Evolutionary conservation across 2,797 vertebrate genomes (phyloP), one percentile per base, ranked within the genome.

Genomic region (Ctenopoma kingsleyae): DNA sequence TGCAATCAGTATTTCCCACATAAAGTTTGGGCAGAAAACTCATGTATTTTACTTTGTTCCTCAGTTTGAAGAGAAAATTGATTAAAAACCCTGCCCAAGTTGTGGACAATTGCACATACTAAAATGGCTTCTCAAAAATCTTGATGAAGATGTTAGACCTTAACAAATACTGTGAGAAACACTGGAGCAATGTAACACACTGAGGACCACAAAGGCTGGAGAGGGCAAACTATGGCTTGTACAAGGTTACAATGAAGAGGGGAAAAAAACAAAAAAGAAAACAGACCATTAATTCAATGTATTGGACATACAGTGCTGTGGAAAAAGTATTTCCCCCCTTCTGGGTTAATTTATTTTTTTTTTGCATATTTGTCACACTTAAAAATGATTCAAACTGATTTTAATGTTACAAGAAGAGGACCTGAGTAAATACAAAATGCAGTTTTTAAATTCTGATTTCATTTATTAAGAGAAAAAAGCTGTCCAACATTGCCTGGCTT

Each of bases 191-290:
- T 52, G 55, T 75, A 23, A 60, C 12, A 50, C 47, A 43, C 0
- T 17, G 35, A 81, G 61, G 71, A 52, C 57, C 64, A 81, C 57
- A 72, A 73, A 76, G 68, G 73, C 43, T 55, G 30, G 16, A 72
- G 35, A 36, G 48, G 65, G 68, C 69, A 86, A 81, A 77, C 43
- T 25, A 23, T 73, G 48, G 55, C 54, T 82, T 71, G 38, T 13
- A 54, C 30, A 9, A 74, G 6, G 46, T 64, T 19, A 48, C 5
- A 19, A 50, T 43, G 27, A 30, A 30, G 27, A 23, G 23, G 23
- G 23, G 4, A 23, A 30, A 11, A 35, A 50, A 8, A 22, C 8
- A n/a, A 17, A 47, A 38, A 13, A 27, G 44, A 38, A 20, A 9
- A 17, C 30, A 38, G 0, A 46, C 22, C 12, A 6, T 40, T 25